These are phyloP conservation scores for Pasiphila rectangulata DNA, from an alignment of 2,888 invertebrate species.

Conservation along the genomic window DNA sequence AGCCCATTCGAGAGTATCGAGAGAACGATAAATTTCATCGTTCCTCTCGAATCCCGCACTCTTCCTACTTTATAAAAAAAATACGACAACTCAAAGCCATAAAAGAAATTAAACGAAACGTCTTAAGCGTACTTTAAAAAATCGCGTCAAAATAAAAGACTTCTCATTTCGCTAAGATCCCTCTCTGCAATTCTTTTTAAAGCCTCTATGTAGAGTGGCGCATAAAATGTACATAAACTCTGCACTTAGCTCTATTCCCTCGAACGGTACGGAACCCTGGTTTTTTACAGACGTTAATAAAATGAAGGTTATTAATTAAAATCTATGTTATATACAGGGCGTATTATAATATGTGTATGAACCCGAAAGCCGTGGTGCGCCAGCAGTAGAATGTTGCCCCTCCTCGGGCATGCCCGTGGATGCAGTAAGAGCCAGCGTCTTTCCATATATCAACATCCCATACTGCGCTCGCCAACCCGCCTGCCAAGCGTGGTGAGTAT, in stretches of 20 bases:
- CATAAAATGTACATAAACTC: slow-evolving; percentile 7
- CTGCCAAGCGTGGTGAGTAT: too few relatives aligned
- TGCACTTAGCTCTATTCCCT: slow-evolving; percentile 1
- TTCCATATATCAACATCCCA: too few relatives aligned
- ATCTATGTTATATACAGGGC: too few relatives aligned
- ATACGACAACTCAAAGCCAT: slow-evolving; percentile 21
- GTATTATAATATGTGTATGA: too few relatives aligned
- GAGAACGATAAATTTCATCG: slow-evolving; percentile 14
- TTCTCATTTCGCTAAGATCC: slow-evolving; percentile 27
- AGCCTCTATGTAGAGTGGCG: slow-evolving; percentile 13
- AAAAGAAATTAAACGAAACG: slow-evolving; percentile 25
- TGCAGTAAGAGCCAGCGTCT: too few relatives aligned
- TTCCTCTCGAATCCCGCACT: slow-evolving; percentile 6
- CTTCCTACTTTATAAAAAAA: slow-evolving; percentile 16
- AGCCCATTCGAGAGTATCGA: not conserved
- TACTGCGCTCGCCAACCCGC: too few relatives aligned
- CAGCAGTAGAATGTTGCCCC: too few relatives aligned
- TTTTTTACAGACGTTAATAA: too few relatives aligned
- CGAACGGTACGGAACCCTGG: not conserved
- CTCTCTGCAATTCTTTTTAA: slow-evolving; percentile 13
- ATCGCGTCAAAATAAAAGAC: slow-evolving; percentile 24
- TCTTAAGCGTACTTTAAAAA: slow-evolving; percentile 25
- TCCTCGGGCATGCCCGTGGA: too few relatives aligned
- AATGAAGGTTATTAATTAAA: too few relatives aligned
- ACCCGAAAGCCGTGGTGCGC: too few relatives aligned